Evolutionary conservation across 2,888 invertebrate genomes (phyloP).

Genomic region (Lamproptera curius): DNA sequence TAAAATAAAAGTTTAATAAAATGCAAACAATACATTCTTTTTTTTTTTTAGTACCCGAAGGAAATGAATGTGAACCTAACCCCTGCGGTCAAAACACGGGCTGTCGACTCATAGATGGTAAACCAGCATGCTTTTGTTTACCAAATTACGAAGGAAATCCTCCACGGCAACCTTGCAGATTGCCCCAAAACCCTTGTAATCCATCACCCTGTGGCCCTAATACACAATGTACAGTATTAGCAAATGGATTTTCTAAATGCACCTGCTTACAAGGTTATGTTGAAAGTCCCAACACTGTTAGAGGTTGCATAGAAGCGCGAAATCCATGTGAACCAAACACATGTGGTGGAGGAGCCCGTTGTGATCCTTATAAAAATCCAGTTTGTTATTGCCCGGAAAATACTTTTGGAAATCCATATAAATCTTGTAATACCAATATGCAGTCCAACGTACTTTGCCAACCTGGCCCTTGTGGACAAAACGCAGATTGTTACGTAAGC

Average conservation of each 20-base stretch:
- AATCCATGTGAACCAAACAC: slow-evolving; percentile 91
- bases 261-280: slow-evolving; percentile 90
- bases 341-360: slow-evolving; percentile 87
- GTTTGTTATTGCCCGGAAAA: slow-evolving; percentile 92
- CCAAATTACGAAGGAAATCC: slow-evolving; percentile 93
- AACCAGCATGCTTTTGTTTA: slow-evolving; percentile 91
- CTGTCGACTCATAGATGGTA: slow-evolving; percentile 85
- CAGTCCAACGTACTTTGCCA: slow-evolving; percentile 82
- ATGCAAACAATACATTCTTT: background rate
- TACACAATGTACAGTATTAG: slow-evolving; percentile 87
- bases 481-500: slow-evolving; percentile 90
- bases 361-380: slow-evolving; percentile 87
- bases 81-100: slow-evolving; percentile 91
- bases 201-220: slow-evolving; percentile 93
- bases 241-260: slow-evolving; percentile 91
- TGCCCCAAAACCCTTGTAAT: slow-evolving; percentile 88
- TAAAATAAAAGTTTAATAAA: too few species aligned
- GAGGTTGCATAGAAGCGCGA: slow-evolving; percentile 88
- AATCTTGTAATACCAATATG: slow-evolving; percentile 80
- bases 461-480: slow-evolving; percentile 89
- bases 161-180: slow-evolving; percentile 82
- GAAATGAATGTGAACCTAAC: slow-evolving; percentile 89
- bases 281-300: slow-evolving; percentile 91
- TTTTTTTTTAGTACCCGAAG: slow-evolving; percentile 87
- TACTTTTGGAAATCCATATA: slow-evolving; percentile 90